Evolutionary conservation across 2,113 vertebrate genomes (phyloP).

Genomic region (Etia nguti): DNA sequence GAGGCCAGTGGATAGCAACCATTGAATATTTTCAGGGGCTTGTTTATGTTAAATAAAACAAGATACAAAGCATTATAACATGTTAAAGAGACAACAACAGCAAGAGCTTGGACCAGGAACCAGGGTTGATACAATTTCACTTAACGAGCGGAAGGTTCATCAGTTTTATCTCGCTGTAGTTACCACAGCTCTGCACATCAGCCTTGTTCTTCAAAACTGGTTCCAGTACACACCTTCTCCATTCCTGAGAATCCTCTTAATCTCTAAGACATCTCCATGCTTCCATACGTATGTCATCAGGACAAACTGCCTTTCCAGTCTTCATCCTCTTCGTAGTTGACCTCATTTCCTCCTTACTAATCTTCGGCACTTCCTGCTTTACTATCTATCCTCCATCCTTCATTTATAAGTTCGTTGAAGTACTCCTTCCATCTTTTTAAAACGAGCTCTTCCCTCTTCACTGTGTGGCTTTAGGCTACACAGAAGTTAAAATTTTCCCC

Average conservation of each 20-base stretch:
- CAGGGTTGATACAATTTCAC: background rate
- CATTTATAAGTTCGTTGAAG: background rate
- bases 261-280: rapidly evolving
- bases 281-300: background rate
- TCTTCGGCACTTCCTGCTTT: background rate
- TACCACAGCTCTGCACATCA: background rate
- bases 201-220: background rate
- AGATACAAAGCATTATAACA: rapidly evolving
- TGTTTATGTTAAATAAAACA: background rate
- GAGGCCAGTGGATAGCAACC: rapidly evolving
- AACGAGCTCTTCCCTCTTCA: background rate
- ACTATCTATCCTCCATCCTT: background rate
- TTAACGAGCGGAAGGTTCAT: rapidly evolving
- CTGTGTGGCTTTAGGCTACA: background rate
- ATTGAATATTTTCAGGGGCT: background rate
- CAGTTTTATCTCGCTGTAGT: background rate
- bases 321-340: background rate
- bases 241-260: background rate
- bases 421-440: background rate
- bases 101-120: background rate
- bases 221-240: background rate
- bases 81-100: background rate
- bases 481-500: background rate
- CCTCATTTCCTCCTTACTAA: background rate
- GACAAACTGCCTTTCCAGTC: background rate